Conservation (phyloP, 2,888 invertebrate species). For the Drosophila anceps region DNA sequence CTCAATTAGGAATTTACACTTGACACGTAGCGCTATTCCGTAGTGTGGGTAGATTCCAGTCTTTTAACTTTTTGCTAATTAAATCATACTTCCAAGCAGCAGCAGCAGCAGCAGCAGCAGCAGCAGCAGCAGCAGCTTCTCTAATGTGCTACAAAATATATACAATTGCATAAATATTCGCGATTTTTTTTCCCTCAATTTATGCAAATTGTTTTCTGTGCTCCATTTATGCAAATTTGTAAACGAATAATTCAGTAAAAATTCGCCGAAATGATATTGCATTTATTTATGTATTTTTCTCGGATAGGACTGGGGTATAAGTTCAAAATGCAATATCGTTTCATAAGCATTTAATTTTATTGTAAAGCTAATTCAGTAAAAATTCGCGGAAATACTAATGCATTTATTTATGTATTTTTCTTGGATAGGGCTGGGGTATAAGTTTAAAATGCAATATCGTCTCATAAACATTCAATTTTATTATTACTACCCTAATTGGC, state of each 20-base stretch:
- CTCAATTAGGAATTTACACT: constrained; percentile 61
- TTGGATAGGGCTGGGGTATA: neutral
- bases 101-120: neutral
- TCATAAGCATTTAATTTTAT: neutral
- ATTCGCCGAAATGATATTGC: constrained; percentile 7
- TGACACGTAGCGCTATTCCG: constrained; percentile 33
- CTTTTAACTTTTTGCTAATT: constrained; percentile 34
- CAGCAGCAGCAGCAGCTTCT: neutral
- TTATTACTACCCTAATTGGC: neutral
- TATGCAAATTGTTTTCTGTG: constrained; percentile 31
- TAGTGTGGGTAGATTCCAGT: constrained; percentile 14
- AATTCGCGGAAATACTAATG: constrained; percentile 8
- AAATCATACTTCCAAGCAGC: constrained; percentile 35
- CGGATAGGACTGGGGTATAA: neutral
- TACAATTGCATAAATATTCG: constrained; percentile 21
- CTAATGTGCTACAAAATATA: constrained; percentile 4
- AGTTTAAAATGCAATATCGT: neutral
- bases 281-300: constrained; percentile 28
- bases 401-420: constrained; percentile 29
- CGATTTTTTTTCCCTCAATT: constrained; percentile 4
- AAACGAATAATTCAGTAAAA: constrained; percentile 2
- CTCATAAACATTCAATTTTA: neutral
- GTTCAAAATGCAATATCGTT: neutral
- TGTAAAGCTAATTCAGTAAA: neutral
- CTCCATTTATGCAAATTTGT: constrained; percentile 32